Percentiles rank a stretch among this genome's conserved stretches.
phyloP scores from a whole-genome alignment of 2,888 invertebrate species.

The Cataglyphis albicans region DNA sequence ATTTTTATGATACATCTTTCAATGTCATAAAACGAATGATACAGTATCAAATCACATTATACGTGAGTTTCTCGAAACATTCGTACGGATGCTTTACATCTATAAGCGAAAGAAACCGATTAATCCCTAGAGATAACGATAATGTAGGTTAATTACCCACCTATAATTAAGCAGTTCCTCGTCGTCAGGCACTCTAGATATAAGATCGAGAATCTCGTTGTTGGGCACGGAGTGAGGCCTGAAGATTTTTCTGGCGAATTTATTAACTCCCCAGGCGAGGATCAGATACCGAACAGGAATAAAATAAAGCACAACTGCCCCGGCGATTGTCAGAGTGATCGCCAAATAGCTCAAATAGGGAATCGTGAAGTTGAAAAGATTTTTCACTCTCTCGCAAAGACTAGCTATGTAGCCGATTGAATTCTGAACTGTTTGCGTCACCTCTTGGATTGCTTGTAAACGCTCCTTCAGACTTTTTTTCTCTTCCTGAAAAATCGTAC shows the following conservation, averaged over 20 bases:
- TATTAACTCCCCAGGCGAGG: constrained; percentile 97
- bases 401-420: constrained; percentile 97
- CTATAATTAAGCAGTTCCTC: constrained; percentile 93
- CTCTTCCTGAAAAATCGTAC: constrained; percentile 90
- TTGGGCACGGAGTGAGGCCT: constrained; percentile 98
- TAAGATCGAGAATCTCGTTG: constrained; percentile 97
- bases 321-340: constrained; percentile 91
- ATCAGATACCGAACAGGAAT: constrained; percentile 96
- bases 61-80: constrained; percentile 46
- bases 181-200: constrained; percentile 97
- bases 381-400: constrained; percentile 97
- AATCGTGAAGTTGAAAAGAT: constrained; percentile 98
- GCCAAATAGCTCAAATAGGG: constrained; percentile 98
- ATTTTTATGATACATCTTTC: neutral
- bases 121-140: neutral
- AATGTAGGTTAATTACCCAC: constrained; percentile 61
- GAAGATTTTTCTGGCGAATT: constrained; percentile 96
- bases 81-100: constrained; percentile 33
- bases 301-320: constrained; percentile 93
- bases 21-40: neutral
- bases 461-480: constrained; percentile 98
- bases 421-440: constrained; percentile 98
- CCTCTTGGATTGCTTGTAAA: constrained; percentile 98
- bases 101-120: constrained; percentile 37
- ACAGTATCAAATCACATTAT: constrained; percentile 17